Evolutionary conservation across 2,797 vertebrate species (phyloP), one percentile per base, ranked within the genome.

Genomic region (Pangasius djambal): DNA sequence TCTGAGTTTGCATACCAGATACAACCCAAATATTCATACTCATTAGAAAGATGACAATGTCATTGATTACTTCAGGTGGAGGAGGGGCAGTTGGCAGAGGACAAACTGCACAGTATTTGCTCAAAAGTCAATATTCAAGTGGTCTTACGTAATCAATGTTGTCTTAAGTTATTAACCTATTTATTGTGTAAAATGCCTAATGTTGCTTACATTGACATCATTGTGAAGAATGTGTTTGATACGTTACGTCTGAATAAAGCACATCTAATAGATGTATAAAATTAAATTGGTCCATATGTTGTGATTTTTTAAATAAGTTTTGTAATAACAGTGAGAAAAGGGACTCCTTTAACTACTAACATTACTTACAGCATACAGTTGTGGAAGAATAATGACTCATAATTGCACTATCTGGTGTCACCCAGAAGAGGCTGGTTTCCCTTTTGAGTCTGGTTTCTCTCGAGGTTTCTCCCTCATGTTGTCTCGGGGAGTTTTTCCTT

Each of bases 141-240:
- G 87, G 61, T 87, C 78, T 88, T 87, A 91, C 22, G 5, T 88
- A 59, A 88, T 85, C 34, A 86, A 70, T 89, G 63, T 89, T 79
- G 85, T 91, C 74, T 87, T 90, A 89, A 89, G 69, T 86, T 88
- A 88, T 85, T 89, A 89, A 90, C 50, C 63, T 91, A 88, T 91
- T 89, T 90, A 92, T 87, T 89, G 40, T 87, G 65, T 85, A 85
- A 89, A 89, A 74, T 77, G 65, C 28, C 37, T 72, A 86, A 40
- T 67, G 81, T 90, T 88, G 90, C 86, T 88, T 88, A 86, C 82
- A 52, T 74, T 86, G 85, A 82, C 25, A 12, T 89, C 74, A 77
- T 87, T 88, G 89, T 87, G 75, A 89, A 83, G 79, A 89, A 90
- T 34, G 81, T 89, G 86, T 86, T 86, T 52, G 59, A 37, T 74